Base-by-base conservation (phyloP, 1,140 invertebrate genomes). In the Cotesia chilonis region DNA sequence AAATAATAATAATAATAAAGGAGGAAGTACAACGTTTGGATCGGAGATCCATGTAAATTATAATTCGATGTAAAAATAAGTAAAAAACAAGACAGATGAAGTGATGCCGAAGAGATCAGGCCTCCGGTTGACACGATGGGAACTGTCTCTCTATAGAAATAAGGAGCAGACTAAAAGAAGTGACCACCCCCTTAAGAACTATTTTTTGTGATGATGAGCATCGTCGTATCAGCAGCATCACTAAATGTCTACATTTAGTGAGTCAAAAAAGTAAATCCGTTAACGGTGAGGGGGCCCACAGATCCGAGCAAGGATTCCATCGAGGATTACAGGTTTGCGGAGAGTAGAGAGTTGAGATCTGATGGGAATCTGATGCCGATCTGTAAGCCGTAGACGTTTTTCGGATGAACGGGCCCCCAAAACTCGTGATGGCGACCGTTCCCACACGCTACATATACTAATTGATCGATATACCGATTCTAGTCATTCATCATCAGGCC, bases 391-490 rank as follows among this genome's bases (percentile, higher is more conserved):
- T 47, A 52, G 76, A 78, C 67, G 59, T 75, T 67, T 72, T 66
- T 71, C 75, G 79, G 80, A 82, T 76, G 78, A 79, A 81, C 77
- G 74, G 78, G 81, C 75, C 70, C 37, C 59, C 67, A 72, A 79
- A 75, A 47, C 41, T 47, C 5, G 10, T 47, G 41, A 47, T 47
- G 41, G 41, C 75, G 74, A 83, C 80, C 83, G 85, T 87, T 87
- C 85, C 85, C 85, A 87, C 85, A 87, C 84, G 83, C 78, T 81
- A 47, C 10, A 47, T 47, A 47, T 82, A 81, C 84, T 87, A 87
- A 87, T 87, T 87, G 85, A 87, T 87, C 85, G 84, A 87, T 86
- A 84, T 82, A 80, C 84, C 85, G 85, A 87, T 87, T 83, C 84
- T 81, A 79, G 78, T 83, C 81, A 86, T 85, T 84, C 83, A 82